Evolutionary conservation across 2,888 invertebrate genomes (phyloP).

Genomic region (Xylota segnis): DNA sequence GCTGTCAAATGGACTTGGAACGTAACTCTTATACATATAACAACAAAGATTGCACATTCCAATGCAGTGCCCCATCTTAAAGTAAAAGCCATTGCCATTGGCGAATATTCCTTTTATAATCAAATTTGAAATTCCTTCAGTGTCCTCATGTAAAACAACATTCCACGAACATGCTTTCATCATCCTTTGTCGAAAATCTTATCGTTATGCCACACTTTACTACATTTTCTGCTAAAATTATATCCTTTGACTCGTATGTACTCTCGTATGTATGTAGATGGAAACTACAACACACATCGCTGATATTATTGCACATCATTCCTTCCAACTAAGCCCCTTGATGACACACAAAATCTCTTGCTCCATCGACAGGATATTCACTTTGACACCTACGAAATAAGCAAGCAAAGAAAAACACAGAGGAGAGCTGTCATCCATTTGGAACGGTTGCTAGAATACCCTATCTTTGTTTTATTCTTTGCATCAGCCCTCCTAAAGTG

Average conservation of each 20-base stretch:
- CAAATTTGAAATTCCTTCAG: too few species aligned
- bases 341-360: slow-evolving; percentile 19
- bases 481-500: too few species aligned
- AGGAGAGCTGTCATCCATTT: too few species aligned
- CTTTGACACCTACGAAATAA: slow-evolving; percentile 18
- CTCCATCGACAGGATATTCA: slow-evolving; percentile 38
- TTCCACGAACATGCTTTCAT: not conserved
- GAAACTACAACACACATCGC: not conserved
- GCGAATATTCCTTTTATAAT: too few species aligned
- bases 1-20: too few species aligned
- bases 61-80: too few species aligned
- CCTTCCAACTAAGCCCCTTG: slow-evolving; percentile 8
- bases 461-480: too few species aligned
- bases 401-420: not conserved
- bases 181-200: not conserved
- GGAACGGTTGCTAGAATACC: too few species aligned
- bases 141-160: too few species aligned
- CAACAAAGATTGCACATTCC: too few species aligned
- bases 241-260: not conserved
- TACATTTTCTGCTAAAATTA: not conserved
- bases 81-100: too few species aligned
- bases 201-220: not conserved
- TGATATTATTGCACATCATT: slow-evolving; percentile 7
- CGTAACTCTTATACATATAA: too few species aligned
- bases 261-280: not conserved